Conservation (phyloP, 2,113 vertebrate species). For the Myiopsitta monachus region DNA sequence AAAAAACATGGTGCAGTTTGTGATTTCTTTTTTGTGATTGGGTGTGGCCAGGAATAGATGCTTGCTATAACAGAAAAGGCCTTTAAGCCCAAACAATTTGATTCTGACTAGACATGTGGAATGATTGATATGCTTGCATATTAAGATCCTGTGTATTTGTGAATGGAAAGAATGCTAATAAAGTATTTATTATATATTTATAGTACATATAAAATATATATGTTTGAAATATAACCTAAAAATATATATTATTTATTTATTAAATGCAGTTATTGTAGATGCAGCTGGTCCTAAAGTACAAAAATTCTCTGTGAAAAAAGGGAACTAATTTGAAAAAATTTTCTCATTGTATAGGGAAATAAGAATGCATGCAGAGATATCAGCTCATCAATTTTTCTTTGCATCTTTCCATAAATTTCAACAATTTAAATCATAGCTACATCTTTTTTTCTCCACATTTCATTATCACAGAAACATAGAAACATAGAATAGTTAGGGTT, state of each 20-base stretch:
- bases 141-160: not conserved
- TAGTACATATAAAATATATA: no score
- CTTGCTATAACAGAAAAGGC: not conserved
- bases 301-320: not conserved
- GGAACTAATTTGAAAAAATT: not conserved
- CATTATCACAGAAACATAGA: no score
- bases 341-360: not conserved
- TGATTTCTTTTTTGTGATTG: not conserved
- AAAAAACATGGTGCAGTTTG: not conserved
- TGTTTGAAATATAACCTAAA: no score
- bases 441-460: not conserved
- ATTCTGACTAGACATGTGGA: not conserved
- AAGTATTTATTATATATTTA: not conserved
- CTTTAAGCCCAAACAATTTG: not conserved
- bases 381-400: not conserved
- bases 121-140: not conserved
- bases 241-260: no score
- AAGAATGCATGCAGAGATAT: not conserved
- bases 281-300: not conserved
- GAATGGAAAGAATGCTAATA: not conserved
- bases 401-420: not conserved
- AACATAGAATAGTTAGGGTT: no score
- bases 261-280: not conserved
- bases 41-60: not conserved
- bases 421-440: not conserved